Conservation (phyloP, 64 coral and sea anemone species). For the Pachyseris speciosa region DNA sequence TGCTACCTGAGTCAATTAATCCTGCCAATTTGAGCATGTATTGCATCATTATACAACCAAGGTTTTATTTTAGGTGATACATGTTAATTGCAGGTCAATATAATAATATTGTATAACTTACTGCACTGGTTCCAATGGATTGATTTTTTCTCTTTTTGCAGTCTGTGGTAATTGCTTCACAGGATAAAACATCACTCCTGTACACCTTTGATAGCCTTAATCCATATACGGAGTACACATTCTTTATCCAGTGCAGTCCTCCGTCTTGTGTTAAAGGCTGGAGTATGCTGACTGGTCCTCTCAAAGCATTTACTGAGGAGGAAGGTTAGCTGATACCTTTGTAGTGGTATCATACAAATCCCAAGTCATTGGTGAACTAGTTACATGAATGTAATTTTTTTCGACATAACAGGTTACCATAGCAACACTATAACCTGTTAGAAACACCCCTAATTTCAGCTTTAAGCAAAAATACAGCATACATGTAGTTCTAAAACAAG, state of each 20-base stretch:
- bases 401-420: no score
- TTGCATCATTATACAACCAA: no score
- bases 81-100: no score
- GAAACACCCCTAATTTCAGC: no score
- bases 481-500: no score
- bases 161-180: neutral
- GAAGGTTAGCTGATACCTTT: neutral
- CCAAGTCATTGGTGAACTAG: neutral
- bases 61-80: no score
- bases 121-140: neutral
- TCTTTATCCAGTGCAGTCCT: slow-evolving; percentile 17
- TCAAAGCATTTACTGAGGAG: neutral
- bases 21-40: no score
- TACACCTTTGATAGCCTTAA: neutral
- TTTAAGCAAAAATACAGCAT: no score
- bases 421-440: no score
- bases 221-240: slow-evolving; percentile 11
- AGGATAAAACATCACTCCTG: neutral
- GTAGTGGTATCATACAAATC: neutral
- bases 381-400: no score
- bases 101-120: no score
- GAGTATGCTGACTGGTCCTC: neutral
- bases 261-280: neutral
- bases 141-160: neutral
- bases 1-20: no score